phyloP scores from a whole-genome alignment of 2,113 vertebrate species.

The Otis tarda region DNA sequence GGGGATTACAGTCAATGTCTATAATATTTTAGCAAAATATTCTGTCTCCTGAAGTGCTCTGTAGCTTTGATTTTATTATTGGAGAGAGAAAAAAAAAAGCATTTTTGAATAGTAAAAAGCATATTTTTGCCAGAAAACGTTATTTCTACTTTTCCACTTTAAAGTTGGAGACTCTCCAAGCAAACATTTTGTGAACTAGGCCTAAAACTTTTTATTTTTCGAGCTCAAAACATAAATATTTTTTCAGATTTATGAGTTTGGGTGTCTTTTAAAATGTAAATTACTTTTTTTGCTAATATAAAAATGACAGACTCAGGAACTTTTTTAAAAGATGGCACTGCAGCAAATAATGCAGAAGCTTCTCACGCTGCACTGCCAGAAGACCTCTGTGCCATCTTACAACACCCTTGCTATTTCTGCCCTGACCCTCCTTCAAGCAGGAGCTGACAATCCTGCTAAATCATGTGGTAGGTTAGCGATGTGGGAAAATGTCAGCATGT shows the following conservation, averaged over 20 bases:
- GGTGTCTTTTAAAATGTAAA: constrained; percentile 20
- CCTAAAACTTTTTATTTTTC: not conserved
- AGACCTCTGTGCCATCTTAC: constrained; percentile 8
- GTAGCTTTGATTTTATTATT: not conserved
- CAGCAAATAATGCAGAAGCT: not conserved
- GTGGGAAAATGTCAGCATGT: constrained; percentile 54
- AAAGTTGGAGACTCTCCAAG: not conserved
- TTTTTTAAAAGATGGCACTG: constrained; percentile 4
- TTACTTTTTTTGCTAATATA: constrained; percentile 29
- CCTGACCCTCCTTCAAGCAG: constrained; percentile 20
- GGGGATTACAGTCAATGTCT: not conserved
- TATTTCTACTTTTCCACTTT: not conserved
- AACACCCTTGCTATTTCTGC: constrained; percentile 52
- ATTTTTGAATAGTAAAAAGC: not conserved
- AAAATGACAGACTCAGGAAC: constrained; percentile 5
- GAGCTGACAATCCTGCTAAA: constrained; percentile 57
- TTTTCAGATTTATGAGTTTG: not conserved
- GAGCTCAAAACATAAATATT: not conserved
- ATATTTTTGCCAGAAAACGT: not conserved
- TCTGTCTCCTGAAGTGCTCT: not conserved
- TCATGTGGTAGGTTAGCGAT: constrained; percentile 49
- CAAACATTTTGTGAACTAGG: not conserved
- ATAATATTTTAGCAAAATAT: constrained; percentile 1
- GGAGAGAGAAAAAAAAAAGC: not conserved
- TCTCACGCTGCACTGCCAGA: constrained; percentile 17